Conservation (phyloP, 1,140 invertebrate genomes). For the Euwallacea fornicatus region DNA sequence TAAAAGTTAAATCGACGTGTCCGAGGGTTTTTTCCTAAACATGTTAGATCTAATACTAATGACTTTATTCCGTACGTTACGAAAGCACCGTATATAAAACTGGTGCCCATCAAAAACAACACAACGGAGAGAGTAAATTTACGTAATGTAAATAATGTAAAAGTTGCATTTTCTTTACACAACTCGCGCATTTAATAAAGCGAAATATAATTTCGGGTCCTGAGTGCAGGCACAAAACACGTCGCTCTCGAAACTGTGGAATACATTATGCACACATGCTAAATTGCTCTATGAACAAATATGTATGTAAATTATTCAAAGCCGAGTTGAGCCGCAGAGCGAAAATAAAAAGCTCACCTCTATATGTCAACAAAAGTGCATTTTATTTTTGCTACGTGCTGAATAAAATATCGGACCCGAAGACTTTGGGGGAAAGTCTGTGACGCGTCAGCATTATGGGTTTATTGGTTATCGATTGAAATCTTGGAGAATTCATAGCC, state of each 20-base stretch:
- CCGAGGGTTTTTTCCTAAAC: too few species aligned
- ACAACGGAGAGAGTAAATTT: background rate
- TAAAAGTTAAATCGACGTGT: too few species aligned
- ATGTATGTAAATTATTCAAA: constrained; percentile 7
- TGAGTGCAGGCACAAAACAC: background rate
- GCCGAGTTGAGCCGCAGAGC: background rate
- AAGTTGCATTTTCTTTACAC: constrained; percentile 1
- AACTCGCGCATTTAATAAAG: constrained; percentile 1
- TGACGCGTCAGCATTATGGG: too few species aligned
- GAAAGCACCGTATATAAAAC: too few species aligned
- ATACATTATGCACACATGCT: background rate
- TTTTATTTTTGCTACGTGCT: background rate
- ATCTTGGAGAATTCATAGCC: too few species aligned
- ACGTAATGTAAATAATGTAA: background rate
- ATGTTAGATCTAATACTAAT: too few species aligned
- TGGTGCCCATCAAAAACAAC: too few species aligned
- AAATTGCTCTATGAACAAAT: constrained; percentile 7
- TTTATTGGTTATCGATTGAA: too few species aligned
- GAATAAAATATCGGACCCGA: background rate
- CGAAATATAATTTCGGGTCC: background rate
- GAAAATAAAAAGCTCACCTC: constrained; percentile 3
- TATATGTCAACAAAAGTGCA: background rate
- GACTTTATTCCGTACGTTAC: too few species aligned
- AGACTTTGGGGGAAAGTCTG: background rate
- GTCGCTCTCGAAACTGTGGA: background rate